A percentile compares a stretch with the other conserved stretches of the same genome.
These are phyloP conservation scores for Cyrtonyx montezumae DNA, from an alignment of 2,113 vertebrate genomes.

Conservation along the genomic window DNA sequence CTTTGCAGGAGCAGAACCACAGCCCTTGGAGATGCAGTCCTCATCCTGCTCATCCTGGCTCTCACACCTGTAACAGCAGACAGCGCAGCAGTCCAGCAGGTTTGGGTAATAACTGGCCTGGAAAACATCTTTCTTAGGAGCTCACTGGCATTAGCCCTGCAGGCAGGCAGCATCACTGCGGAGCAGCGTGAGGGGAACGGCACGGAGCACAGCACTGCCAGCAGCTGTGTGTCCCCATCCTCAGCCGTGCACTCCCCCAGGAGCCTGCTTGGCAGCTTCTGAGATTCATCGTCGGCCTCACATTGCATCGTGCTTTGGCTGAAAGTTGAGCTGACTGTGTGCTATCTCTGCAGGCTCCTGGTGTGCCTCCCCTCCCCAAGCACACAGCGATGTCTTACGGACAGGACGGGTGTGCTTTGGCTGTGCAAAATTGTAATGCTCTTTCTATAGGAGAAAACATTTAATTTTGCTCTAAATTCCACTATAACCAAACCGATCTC, in stretches of 20 bases:
- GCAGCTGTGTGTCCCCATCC: background rate
- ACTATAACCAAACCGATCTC: background rate
- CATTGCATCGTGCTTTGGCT: slow-evolving; percentile 4
- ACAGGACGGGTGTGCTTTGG: background rate
- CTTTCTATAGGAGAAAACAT: slow-evolving; percentile 32
- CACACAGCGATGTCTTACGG: background rate
- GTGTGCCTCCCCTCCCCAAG: background rate
- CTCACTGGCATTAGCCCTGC: rapidly evolving
- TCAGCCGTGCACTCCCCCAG: background rate
- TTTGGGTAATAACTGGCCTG: background rate
- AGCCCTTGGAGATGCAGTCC: background rate
- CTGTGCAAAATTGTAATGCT: background rate
- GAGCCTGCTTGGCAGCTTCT: background rate
- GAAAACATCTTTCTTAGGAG: background rate
- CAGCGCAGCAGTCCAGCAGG: background rate
- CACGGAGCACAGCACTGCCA: background rate
- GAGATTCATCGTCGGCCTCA: background rate
- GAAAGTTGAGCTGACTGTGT: background rate
- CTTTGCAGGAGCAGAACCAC: background rate
- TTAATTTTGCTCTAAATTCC: slow-evolving; percentile 50
- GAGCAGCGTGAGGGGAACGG: rapidly evolving
- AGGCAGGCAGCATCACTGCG: background rate
- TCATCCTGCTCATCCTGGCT: background rate
- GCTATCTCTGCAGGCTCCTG: background rate
- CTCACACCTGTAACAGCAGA: background rate